Percentiles rank a stretch among this genome's conserved stretches.
Conservation (phyloP, 2,888 invertebrate species). For the Linhomoeus sp. region DNA sequence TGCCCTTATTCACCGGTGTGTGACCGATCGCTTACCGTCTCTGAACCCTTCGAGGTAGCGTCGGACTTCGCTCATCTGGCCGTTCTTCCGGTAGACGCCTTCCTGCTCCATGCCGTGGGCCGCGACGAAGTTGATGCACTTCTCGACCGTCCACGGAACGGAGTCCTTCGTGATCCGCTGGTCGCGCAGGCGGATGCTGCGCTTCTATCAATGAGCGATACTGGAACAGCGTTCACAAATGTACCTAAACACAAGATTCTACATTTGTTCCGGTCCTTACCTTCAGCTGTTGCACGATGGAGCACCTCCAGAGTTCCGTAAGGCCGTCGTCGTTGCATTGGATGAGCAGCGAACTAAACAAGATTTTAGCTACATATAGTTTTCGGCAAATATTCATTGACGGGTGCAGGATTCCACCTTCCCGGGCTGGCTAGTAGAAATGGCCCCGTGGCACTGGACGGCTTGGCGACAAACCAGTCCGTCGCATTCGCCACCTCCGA, state of each 20-base stretch:
- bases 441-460: background rate
- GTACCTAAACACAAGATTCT: too few relatives aligned
- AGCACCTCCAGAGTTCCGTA: slow-evolving; percentile 11
- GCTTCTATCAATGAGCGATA: background rate
- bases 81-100: slow-evolving; percentile 22
- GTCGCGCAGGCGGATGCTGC: slow-evolving; percentile 41
- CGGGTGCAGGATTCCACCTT: background rate
- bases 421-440: background rate
- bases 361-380: background rate
- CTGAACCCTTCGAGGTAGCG: slow-evolving; percentile 14
- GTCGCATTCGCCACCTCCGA: background rate
- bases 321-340: slow-evolving; percentile 15
- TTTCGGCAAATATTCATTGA: background rate
- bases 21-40: slow-evolving; percentile 10
- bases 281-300: background rate
- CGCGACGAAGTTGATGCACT: slow-evolving; percentile 75
- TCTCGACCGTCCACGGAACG: slow-evolving; percentile 73
- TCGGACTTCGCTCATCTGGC: slow-evolving; percentile 14
- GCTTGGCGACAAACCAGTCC: background rate
- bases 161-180: slow-evolving; percentile 70
- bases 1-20: too few relatives aligned
- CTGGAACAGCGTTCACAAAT: too few relatives aligned
- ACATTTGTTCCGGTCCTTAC: too few relatives aligned
- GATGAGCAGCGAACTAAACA: slow-evolving; percentile 18
- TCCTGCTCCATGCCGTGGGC: slow-evolving; percentile 47